Conservation (phyloP, 2,113 vertebrate genomes). For the Tragulus kanchil region DNA sequence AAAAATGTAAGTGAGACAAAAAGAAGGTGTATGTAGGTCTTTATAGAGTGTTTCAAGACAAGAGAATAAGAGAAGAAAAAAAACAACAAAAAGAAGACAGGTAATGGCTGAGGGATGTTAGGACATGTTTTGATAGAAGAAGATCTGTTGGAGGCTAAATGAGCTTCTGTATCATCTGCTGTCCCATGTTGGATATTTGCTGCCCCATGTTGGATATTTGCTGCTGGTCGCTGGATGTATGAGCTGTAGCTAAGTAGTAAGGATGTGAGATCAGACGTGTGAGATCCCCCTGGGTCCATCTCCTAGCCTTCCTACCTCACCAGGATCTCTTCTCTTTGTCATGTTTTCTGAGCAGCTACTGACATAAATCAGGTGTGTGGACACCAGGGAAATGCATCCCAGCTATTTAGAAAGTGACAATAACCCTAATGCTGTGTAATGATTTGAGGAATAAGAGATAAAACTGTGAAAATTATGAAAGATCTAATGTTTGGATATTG, state of each 20-base stretch:
- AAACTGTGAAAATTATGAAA: not conserved
- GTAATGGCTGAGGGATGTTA: not conserved
- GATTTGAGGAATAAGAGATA: constrained; percentile 15
- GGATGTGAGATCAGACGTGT: not conserved
- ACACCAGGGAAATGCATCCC: not conserved
- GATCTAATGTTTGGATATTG: not conserved
- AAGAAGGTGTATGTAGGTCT: not conserved
- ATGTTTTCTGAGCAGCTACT: not conserved
- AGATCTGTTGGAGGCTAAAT: not conserved
- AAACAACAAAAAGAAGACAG: not conserved
- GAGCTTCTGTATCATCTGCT: not conserved
- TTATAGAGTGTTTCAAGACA: not conserved
- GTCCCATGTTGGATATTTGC: not conserved
- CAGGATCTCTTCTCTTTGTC: not conserved
- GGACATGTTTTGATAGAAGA: not conserved
- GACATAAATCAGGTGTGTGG: not conserved
- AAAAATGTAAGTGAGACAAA: not conserved
- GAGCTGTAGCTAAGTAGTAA: not conserved
- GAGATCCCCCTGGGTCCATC: not conserved
- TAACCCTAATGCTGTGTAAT: not conserved
- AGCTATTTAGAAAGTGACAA: not conserved
- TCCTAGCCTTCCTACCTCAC: not conserved
- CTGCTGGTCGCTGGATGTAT: not conserved
- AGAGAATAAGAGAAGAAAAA: not conserved
- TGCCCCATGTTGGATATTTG: not conserved